Evolutionary conservation across 2,888 invertebrate genomes (phyloP).

Genomic region (Ophion ellenae): DNA sequence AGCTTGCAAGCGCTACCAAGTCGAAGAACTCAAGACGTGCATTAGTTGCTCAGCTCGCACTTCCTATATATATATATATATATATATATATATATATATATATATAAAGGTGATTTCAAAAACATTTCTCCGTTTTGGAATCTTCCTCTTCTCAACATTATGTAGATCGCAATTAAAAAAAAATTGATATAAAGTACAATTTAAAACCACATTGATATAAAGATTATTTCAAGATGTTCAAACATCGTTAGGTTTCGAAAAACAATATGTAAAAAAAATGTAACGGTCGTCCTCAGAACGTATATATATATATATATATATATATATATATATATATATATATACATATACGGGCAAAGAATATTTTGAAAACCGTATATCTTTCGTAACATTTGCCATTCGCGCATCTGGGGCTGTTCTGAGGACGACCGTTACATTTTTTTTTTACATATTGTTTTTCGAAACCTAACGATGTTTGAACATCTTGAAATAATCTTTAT

Average conservation of each 20-base stretch:
- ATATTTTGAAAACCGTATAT: background rate
- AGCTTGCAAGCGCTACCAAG: conserved; percentile 26
- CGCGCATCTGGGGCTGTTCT: conserved; percentile 17
- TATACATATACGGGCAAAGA: background rate
- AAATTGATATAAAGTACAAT: no score
- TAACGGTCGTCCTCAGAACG: no score
- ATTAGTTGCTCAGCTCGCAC: conserved; percentile 49
- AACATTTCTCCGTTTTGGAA: no score
- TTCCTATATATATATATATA: conserved; percentile 65
- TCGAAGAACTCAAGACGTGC: conserved; percentile 45
- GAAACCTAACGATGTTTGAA: background rate
- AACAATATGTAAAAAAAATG: no score
- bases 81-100: conserved; percentile 2
- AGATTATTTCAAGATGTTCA: no score
- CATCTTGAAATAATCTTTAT: conserved; percentile 24
- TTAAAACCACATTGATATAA: no score
- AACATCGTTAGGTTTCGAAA: no score
- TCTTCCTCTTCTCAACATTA: no score
- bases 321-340: background rate
- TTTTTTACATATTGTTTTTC: background rate
- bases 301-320: background rate
- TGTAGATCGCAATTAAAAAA: no score
- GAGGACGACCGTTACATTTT: conserved; percentile 68
- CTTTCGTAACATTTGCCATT: background rate
- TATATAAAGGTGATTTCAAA: no score